Base-by-base conservation (phyloP, 2,888 invertebrate species). In the Rhagonycha fulva region DNA sequence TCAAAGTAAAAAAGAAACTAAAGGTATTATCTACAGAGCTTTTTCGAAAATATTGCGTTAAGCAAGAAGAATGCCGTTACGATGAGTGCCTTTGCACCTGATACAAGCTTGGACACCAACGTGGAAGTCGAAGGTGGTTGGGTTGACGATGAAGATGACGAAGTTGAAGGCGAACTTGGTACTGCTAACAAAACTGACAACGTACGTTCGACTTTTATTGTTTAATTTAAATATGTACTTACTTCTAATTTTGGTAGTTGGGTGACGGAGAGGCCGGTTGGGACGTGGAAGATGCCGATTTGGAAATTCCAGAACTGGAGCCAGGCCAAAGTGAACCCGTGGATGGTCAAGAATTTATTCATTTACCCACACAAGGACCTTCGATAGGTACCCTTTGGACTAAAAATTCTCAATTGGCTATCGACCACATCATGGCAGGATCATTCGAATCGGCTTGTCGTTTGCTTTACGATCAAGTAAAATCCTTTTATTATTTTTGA, bases 211-310 rank as follows among this genome's bases (percentile, higher is more conserved):
- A 28, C 28, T 14, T 60, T 47, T 19, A 7, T 47, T 12, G 19
- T 14, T 71, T 32, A 23, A 63, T 32, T 32, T 19, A 32, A 63
- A 26, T 62, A 30, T 14, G 2, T 68, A 11, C 3, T 10, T 24
- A 61, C 9, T 19, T 69, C 12, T 60, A 32, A 3, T 77, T 92
- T 91, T 4, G 83, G 83, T n/a, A 77, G 32, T 11, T 68, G 9
- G 82, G 78, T 9, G 82, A 82, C 60, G 81, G 89, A 88, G 97
- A 95, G 80, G 95, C 94, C 70, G 99, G 98, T 47, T 99, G 99
- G 98, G 98, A 99, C 87, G 97, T 98, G 3, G 98, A 95, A n/a
- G 98, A 98, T 84, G 97, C 96, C 67, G 98, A 98, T 87, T 88
- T 99, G 32, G 98, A 97, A 66, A 91, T 98, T 76, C 98, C 97